phyloP scores from a whole-genome alignment of 2,797 vertebrate species.

The Xenentodon cancila region DNA sequence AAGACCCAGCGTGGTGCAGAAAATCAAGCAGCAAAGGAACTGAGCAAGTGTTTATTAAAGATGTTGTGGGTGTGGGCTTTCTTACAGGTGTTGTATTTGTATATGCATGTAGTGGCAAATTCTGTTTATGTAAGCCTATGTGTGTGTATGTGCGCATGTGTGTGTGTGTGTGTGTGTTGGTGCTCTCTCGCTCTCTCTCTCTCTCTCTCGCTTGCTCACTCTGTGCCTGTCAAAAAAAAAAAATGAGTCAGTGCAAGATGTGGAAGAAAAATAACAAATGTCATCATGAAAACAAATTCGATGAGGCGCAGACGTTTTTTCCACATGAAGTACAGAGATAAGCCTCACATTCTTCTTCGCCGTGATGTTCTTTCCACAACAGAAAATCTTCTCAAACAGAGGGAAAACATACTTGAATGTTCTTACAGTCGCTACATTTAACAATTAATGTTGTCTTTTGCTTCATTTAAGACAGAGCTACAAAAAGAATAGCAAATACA shows the following conservation, averaged over 20 bases:
- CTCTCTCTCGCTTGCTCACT: background rate
- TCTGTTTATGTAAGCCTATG: slow-evolving; percentile 4
- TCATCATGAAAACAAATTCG: slow-evolving; percentile 22
- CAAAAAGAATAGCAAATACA: slow-evolving; percentile 16
- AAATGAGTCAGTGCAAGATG: slow-evolving; percentile 14
- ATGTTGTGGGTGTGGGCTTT: background rate
- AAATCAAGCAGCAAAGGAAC: no score
- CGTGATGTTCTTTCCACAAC: slow-evolving; percentile 12
- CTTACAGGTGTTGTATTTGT: background rate
- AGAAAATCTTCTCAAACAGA: background rate
- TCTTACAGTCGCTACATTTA: slow-evolving; percentile 1
- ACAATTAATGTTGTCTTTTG: slow-evolving; percentile 6
- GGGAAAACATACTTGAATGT: background rate
- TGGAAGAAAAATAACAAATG: slow-evolving; percentile 28
- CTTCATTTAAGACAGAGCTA: slow-evolving; percentile 17
- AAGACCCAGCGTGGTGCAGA: no score
- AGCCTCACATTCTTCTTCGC: slow-evolving; percentile 3
- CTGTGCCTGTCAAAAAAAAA: slow-evolving; percentile 6
- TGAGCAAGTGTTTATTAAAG: no score
- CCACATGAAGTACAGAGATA: slow-evolving; percentile 5
- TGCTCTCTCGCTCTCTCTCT: no score
- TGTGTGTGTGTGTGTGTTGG: slow-evolving; percentile 1
- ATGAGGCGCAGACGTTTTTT: slow-evolving; percentile 11
- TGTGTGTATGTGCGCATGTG: background rate
- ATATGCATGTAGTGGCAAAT: background rate